Percentiles rank a stretch among this genome's conserved stretches.
Conservation (phyloP, 2,113 vertebrate species). For the Lepus americanus region DNA sequence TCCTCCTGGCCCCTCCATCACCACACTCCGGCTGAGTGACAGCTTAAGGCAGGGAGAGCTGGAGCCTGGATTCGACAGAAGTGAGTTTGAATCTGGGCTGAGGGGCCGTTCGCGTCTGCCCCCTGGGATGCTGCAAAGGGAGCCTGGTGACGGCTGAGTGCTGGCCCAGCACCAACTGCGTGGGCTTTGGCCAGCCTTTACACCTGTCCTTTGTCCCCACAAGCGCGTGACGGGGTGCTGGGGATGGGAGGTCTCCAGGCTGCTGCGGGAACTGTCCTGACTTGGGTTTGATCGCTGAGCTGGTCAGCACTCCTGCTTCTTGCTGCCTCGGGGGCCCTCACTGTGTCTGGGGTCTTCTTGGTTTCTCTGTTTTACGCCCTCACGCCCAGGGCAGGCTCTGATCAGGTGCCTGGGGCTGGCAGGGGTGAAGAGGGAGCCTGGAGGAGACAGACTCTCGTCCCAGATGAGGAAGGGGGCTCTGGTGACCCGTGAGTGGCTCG, state of each 20-base stretch:
- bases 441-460: background rate
- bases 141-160: background rate
- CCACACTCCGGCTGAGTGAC: no score
- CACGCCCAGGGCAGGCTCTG: background rate
- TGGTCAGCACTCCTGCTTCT: no score
- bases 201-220: fast-evolving
- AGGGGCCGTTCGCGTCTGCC: background rate
- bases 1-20: no score
- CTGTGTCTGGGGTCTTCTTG: background rate
- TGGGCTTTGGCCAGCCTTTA: background rate
- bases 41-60: no score
- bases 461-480: no score
- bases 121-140: background rate
- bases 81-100: background rate
- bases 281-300: fast-evolving
- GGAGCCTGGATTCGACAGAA: background rate
- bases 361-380: background rate
- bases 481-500: background rate
- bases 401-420: fast-evolving
- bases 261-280: no score
- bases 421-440: no score
- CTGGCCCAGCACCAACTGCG: background rate
- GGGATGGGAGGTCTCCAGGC: no score
- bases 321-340: fast-evolving
- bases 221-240: no score